Base-by-base conservation (phyloP, 2,888 invertebrate genomes). In the Hypercompe scribonia region DNA sequence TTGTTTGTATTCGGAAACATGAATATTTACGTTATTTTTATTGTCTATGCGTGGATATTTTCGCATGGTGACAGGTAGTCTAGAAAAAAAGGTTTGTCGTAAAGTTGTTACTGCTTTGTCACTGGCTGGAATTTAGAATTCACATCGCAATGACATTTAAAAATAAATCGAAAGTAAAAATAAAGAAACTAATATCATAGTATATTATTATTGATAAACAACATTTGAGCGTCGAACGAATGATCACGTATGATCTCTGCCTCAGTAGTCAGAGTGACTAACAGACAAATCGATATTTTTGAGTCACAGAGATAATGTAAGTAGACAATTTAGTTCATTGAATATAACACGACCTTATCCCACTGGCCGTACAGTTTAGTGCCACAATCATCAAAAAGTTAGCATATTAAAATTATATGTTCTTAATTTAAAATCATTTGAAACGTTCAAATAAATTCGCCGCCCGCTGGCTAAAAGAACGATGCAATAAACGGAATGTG, bases 351-450 rank as follows among this genome's bases (percentile, higher is more conserved):
- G 63, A 34, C 72, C 70, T 67, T 72, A 72, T 31, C 15, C 24
- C 31, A 11, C 31, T 11, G 33, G 64, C 50, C 33, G n/a, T 81
- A 76, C 81, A 78, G 74, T 82, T 83, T 78, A 84, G 69, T 65
- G 75, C 74, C 75, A 66, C 76, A 73, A 79, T 79, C 84, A 79
- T 83, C 79, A 81, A 83, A 83, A 82, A 82, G 81, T 81, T 84
- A 81, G 72, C 83, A 79, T 78, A 81, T 81, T 72, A 82, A 83
- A 91, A 91, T 87, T 88, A 91, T 92, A 90, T 88, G 90, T 92
- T 88, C 88, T 84, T 89, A 90, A 90, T 90, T 89, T 84, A 86
- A 89, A 91, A 90, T 88, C 88, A 86, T 87, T 90, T 90, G 87
- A 79, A 88, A 83, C 84, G 82, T 84, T 84, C 83, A 85, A 88